Conservation (phyloP, 2,797 vertebrate species). For the Takifugu rubripes region DNA sequence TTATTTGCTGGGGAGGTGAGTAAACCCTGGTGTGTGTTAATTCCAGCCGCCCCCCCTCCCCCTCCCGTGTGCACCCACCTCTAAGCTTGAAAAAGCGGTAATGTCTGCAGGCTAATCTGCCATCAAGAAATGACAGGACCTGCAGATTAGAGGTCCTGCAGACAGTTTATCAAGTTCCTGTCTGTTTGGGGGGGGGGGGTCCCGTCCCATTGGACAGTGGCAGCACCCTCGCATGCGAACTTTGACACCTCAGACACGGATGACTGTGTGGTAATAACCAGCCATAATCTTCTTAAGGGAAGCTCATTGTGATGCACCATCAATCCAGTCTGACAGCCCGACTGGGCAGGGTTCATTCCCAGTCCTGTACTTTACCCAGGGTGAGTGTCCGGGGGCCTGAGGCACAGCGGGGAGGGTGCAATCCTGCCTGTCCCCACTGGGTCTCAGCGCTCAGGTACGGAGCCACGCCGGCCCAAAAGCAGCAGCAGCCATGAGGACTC, state of each 20-base stretch:
- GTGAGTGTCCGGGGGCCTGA: no score
- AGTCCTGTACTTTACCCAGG: neutral
- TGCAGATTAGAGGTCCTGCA: constrained; percentile 40
- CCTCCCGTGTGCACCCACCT: constrained; percentile 7
- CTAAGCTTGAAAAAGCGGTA: constrained; percentile 12
- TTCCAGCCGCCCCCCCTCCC: constrained; percentile 22
- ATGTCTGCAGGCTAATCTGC: constrained; percentile 43
- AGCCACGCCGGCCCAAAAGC: constrained; percentile 31
- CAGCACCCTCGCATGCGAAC: constrained; percentile 32
- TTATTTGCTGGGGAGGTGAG: constrained; percentile 57
- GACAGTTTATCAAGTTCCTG: constrained; percentile 10
- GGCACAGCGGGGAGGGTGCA: no score
- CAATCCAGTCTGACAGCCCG: constrained; percentile 57
- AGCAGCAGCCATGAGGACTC: constrained; percentile 30
- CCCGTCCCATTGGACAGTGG: constrained; percentile 23
- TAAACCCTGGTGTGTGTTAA: constrained; percentile 44
- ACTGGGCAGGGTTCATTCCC: constrained; percentile 36
- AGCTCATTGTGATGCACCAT: constrained; percentile 46
- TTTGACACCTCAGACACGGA: constrained; percentile 41
- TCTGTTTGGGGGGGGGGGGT: constrained; percentile 30
- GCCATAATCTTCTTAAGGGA: constrained; percentile 53
- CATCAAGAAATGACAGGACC: constrained; percentile 22
- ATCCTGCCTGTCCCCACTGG: no score
- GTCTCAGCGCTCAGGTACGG: no score
- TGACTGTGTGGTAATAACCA: constrained; percentile 45